phyloP scores from a whole-genome alignment of 2,113 vertebrate genomes.

The Dipodomys spectabilis region DNA sequence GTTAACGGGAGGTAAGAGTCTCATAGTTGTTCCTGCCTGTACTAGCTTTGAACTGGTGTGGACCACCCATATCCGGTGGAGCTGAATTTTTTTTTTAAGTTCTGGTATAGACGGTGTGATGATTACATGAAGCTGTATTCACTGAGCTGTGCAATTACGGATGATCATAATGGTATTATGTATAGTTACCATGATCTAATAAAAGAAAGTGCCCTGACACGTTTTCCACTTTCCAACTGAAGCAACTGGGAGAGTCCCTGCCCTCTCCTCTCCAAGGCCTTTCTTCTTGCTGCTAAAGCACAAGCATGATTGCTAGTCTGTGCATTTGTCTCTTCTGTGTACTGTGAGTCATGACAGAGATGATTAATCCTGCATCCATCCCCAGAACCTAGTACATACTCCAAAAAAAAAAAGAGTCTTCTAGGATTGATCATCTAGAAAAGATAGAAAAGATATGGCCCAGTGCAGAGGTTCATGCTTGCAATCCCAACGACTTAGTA shows the following conservation, averaged over 20 bases:
- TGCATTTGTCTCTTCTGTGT: too few relatives aligned
- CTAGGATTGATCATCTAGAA: neutral
- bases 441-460: neutral
- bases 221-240: neutral
- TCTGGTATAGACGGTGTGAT: neutral
- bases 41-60: too few relatives aligned
- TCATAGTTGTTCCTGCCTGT: too few relatives aligned
- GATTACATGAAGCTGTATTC: neutral
- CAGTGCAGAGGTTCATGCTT: too few relatives aligned
- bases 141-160: neutral
- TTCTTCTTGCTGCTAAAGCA: too few relatives aligned
- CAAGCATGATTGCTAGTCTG: neutral
- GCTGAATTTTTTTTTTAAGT: too few relatives aligned
- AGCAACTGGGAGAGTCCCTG: too few relatives aligned
- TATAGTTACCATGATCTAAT: neutral
- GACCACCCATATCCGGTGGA: too few relatives aligned
- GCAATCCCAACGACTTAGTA: too few relatives aligned
- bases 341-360: neutral
- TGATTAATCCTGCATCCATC: neutral
- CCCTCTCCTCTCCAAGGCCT: neutral
- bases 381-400: neutral
- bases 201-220: neutral
- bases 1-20: too few relatives aligned
- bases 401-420: neutral
- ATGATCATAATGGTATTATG: neutral